Evolutionary conservation across 2,797 vertebrate genomes (phyloP).

Genomic region (Lacerta viridis): DNA sequence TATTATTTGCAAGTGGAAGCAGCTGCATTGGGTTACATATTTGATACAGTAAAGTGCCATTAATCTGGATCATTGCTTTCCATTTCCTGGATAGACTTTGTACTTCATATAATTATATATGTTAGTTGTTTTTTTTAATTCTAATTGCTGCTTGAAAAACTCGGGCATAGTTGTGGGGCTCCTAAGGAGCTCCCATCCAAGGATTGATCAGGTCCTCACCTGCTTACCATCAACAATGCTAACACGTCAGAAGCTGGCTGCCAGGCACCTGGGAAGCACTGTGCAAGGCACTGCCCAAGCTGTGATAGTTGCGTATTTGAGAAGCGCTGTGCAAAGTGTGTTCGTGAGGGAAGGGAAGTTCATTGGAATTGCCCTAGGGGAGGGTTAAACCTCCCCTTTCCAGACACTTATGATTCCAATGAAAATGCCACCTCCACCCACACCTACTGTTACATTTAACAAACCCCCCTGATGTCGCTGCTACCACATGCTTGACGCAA

Average conservation of each 20-base stretch:
- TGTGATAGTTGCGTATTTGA: no score
- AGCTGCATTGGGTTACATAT: neutral
- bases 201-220: neutral
- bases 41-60: neutral
- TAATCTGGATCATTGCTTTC: neutral
- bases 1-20: neutral
- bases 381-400: no score
- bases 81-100: neutral
- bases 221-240: neutral
- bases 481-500: neutral
- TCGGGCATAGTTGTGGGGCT: neutral
- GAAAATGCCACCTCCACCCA: no score
- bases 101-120: neutral
- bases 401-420: no score
- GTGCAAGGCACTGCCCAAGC: no score
- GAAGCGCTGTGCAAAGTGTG: no score
- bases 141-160: neutral
- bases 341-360: no score
- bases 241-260: neutral
- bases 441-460: no score
- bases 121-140: neutral
- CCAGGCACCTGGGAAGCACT: no score
- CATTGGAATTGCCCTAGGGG: no score
- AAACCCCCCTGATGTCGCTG: no score
- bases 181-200: neutral